Conservation (phyloP, 2,113 vertebrate genomes). For the Aleadryas rufinucha region DNA sequence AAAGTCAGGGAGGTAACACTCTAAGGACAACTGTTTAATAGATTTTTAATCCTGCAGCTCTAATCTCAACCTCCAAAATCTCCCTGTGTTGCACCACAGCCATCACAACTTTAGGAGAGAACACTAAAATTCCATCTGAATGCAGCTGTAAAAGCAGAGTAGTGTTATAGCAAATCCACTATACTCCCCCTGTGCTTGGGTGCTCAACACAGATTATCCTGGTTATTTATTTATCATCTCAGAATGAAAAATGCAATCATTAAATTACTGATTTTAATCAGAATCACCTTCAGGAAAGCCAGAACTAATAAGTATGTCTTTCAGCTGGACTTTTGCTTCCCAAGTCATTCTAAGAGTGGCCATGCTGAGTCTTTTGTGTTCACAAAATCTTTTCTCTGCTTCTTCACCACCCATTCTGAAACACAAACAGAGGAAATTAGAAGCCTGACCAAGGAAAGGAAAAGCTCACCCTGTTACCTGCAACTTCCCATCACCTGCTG, state of each 20-base stretch:
- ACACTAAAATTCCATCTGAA: neutral
- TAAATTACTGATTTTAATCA: neutral
- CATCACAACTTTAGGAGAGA: neutral
- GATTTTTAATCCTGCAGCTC: neutral
- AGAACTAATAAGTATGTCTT: constrained; percentile 88
- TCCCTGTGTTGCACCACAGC: neutral
- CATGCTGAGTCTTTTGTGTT: constrained; percentile 94
- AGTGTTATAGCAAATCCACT: neutral
- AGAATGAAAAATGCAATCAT: neutral
- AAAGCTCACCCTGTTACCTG: neutral
- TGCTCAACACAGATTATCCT: neutral
- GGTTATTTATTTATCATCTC: neutral
- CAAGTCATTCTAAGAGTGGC: constrained; percentile 95
- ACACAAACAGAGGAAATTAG: neutral
- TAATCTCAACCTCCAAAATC: neutral
- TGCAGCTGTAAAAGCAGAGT: neutral
- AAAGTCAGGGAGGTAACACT: neutral
- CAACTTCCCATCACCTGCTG: neutral
- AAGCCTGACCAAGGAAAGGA: neutral
- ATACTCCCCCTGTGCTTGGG: neutral
- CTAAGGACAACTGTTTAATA: neutral
- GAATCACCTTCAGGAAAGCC: constrained; percentile 92
- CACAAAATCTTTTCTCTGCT: constrained; percentile 89
- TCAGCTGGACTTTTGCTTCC: constrained; percentile 98
- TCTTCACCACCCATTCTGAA: constrained; percentile 91